Base-by-base conservation (phyloP, 2,113 vertebrate genomes). In the Epinephelus cyanopodus region DNA sequence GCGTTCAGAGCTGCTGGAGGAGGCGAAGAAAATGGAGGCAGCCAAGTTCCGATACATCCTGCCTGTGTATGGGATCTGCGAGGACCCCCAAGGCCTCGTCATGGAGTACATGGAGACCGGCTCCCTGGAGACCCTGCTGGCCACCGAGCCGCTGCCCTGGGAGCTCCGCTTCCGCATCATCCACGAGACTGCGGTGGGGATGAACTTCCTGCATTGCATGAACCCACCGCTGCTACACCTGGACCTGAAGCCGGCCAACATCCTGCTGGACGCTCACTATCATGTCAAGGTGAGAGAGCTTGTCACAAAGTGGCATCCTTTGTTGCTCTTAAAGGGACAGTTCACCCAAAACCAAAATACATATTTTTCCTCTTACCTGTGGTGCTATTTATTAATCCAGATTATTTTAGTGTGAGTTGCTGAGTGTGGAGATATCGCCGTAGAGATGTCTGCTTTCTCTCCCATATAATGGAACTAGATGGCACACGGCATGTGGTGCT, bases 181-280 rank as follows among this genome's bases (percentile, higher is more conserved):
- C 79, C 98, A 99, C 0, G 98, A 99, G 95, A 98, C 97, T 0
- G 97, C 98, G 0, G 98, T 99, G 93, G 98, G 98, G 58, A 99
- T 99, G 98, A 99, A 99, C 93, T 99, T 99, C 90, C 95, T 99
- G 77, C 98, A 99, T 90, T 99, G 98, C 92, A 99, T 99, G 98
- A 94, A 95, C 48, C 98, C 98, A 0, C 98, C 98, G 0, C 95
- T 99, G 63, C 97, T 99, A 50, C 98, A 99, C 86, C 94, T 99
- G 90, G 98, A 99, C 93, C 96, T 99, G 76, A 99, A 99, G 90
- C 98, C 98, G 0, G 98, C 98, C 11, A 99, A 99, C 95, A 99
- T 99, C 91, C 93, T 99, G 86, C 96, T 99, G 87, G 98, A 99
- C 1, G 98, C 96, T 17, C 98, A 99, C 94, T 98, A 99, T 82